Conservation (phyloP, 2,113 vertebrate genomes). For the Nerophis lumbriciformis region DNA sequence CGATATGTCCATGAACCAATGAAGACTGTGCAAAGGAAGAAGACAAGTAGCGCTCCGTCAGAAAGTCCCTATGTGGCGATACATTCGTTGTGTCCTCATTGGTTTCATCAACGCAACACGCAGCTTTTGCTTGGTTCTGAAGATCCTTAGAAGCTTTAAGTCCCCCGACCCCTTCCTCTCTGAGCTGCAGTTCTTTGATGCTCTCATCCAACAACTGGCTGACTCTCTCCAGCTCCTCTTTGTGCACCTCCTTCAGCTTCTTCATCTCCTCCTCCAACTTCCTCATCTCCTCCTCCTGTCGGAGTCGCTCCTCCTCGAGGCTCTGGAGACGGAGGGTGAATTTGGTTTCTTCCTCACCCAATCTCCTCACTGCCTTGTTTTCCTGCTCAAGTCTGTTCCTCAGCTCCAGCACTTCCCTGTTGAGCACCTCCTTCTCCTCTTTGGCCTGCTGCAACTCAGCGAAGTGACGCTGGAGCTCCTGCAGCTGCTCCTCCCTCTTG, state of each 20-base stretch:
- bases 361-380: slow-evolving; percentile 52
- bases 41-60: slow-evolving; percentile 76
- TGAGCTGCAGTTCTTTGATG: slow-evolving; percentile 41
- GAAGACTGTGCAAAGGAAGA: slow-evolving; percentile 30
- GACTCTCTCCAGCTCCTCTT: slow-evolving; percentile 42
- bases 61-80: slow-evolving; percentile 31
- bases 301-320: slow-evolving; percentile 39
- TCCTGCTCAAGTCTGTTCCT: slow-evolving; percentile 55
- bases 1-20: slow-evolving; percentile 40
- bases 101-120: slow-evolving; percentile 24
- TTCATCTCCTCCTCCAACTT: slow-evolving; percentile 31
- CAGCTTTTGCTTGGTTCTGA: slow-evolving; percentile 38
- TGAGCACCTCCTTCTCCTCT: slow-evolving; percentile 71
- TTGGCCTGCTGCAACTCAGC: slow-evolving; percentile 66
- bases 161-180: slow-evolving; percentile 40
- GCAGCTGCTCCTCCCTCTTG: slow-evolving; percentile 59
- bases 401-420: slow-evolving; percentile 67
- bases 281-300: slow-evolving; percentile 47
- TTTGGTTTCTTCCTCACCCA: slow-evolving; percentile 45
- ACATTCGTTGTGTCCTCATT: slow-evolving; percentile 20
- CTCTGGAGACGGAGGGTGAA: slow-evolving; percentile 47
- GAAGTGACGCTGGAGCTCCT: slow-evolving; percentile 59
- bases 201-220: slow-evolving; percentile 51
- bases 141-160: slow-evolving; percentile 50
- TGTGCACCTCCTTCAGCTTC: slow-evolving; percentile 47